Conservation (phyloP, 2,888 invertebrate species). For the Hermaeophaga mercurialis region DNA sequence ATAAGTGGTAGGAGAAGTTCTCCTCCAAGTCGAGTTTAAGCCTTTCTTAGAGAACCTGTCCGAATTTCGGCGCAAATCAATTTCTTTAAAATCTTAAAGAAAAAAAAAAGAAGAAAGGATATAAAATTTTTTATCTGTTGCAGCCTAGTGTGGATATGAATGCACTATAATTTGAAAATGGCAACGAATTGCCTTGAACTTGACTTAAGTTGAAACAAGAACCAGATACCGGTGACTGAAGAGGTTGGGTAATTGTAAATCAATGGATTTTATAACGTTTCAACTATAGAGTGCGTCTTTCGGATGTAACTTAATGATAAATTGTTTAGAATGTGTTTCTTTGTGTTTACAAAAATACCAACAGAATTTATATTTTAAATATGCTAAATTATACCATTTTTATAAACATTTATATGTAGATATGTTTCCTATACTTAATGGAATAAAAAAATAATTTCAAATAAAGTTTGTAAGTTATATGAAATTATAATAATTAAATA, state of each 20-base stretch:
- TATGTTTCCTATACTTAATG: no score
- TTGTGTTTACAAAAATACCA: no score
- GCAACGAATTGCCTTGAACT: constrained; percentile 54
- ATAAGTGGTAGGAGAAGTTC: constrained; percentile 41
- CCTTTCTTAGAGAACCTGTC: constrained; percentile 31
- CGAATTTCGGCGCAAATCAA: constrained; percentile 27
- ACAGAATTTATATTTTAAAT: no score
- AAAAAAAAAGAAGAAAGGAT: constrained; percentile 18
- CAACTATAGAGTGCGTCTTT: not conserved
- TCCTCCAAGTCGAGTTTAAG: constrained; percentile 26
- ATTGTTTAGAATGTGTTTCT: no score
- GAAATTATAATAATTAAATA: no score
- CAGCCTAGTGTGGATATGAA: constrained; percentile 23
- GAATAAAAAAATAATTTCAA: no score
- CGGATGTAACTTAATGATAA: no score
- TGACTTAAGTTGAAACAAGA: constrained; percentile 31
- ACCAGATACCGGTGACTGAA: not conserved
- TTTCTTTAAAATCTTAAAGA: constrained; percentile 9
- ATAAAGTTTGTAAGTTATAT: no score
- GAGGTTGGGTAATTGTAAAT: constrained; percentile 17
- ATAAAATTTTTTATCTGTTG: constrained; percentile 16
- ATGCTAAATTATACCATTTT: no score
- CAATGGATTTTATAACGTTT: constrained; percentile 10
- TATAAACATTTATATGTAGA: no score
- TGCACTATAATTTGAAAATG: constrained; percentile 43